Base-by-base conservation (phyloP, 2,797 vertebrate genomes). In the Sus cebifrons region DNA sequence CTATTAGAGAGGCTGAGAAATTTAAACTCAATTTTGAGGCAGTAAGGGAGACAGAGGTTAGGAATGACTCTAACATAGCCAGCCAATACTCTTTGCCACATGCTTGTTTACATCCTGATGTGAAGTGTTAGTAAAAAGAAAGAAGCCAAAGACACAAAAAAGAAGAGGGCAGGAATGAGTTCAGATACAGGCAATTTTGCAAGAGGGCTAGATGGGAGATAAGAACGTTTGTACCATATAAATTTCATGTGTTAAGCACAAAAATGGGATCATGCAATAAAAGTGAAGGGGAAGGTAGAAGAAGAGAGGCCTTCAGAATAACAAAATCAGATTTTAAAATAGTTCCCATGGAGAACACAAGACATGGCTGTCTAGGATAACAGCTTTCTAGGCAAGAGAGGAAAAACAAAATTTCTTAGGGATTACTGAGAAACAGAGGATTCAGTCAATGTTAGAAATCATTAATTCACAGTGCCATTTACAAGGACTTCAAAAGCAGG, bases 241-340 rank as follows among this genome's bases (percentile, higher is more conserved):
- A 74, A 79, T 84, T 94, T 90, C 74, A 83, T 79, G 90, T 96
- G 25, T 91, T 16, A 88, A 85, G 25, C 44, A 93, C 36, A 36
- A 91, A 96, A 85, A 90, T 87, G 52, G 20, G 25, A 88, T 81
- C 56, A 81, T 23, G 10, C 27, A 91, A 77, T 78, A 83, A 90
- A 97, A 86, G 68, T 58, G 27, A 54, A 52, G 27, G 27, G 40
- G 15, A 18, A 54, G 11, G 7, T 4, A 87, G 21, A 73, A 78
- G 40, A 56, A 94, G 2, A 92, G 18, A 70, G 14, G 27, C 49
- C 29, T 83, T 82, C 36, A 83, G n/a, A 94, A 89, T 78, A 86
- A 95, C 23, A 89, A 78, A 86, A 68, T 36, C 40, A 71, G 18
- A 77, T 92, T 77, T 94, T 77, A 74, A 92, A 92, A 36, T 36